Evolutionary conservation across 2,888 invertebrate genomes (phyloP).

Genomic region (Horisme vitalbata): DNA sequence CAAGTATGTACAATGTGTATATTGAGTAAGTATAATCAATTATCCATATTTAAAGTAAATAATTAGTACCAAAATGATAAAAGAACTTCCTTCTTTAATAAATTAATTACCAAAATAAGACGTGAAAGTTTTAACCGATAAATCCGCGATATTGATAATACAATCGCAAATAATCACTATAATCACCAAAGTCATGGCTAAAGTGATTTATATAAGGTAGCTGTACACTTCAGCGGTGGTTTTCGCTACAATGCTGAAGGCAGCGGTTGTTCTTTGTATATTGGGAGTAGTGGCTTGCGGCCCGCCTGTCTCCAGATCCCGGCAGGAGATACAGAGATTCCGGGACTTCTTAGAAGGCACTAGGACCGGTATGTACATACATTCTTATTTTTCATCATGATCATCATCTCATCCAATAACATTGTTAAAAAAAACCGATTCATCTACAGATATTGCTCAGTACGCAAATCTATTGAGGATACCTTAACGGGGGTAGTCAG

Average conservation of each 20-base stretch:
- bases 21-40: no score
- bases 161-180: not conserved
- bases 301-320: slow-evolving; percentile 42
- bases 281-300: slow-evolving; percentile 40
- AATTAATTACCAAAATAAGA: no score
- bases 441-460: no score
- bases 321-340: slow-evolving; percentile 50
- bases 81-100: no score
- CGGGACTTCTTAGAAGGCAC: slow-evolving; percentile 46
- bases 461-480: no score
- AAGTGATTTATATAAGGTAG: slow-evolving; percentile 13
- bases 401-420: no score
- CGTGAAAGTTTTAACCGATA: no score
- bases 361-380: slow-evolving; percentile 41
- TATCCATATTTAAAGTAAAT: no score
- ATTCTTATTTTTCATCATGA: not conserved
- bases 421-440: no score
- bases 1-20: no score
- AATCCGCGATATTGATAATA: not conserved
- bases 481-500: no score
- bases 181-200: not conserved
- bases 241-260: slow-evolving; percentile 38
- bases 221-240: not conserved
- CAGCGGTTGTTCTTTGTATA: slow-evolving; percentile 35
- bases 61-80: no score